Base-by-base conservation (phyloP, 2,888 invertebrate species). In the Stenurella melanura region DNA sequence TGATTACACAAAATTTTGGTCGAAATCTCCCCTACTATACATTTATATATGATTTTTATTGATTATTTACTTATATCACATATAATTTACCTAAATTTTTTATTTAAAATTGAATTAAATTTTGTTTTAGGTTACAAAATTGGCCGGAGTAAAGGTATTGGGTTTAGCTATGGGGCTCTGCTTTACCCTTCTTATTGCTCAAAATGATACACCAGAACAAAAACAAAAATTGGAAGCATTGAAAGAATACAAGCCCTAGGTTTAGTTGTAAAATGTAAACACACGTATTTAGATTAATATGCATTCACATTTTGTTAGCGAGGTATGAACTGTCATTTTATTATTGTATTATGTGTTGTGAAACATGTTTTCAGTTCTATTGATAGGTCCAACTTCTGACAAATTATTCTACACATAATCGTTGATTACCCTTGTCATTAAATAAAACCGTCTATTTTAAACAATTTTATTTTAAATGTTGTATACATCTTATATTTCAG, bases 151-250 rank as follows among this genome's bases (percentile, higher is more conserved):
- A 77, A 94, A 95, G 89, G 93, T 96, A 80, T 92, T 94, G 61
- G 93, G 94, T 80, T 93, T 97, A 57, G 90, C 95, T 1, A 96
- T 97, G 93, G 98, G 98, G 3, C 93, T 93, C 86, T 96, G 96
- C 4, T 97, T 97, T 90, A 95, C 96, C 1, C 90, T 97, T 83
- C 89, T 97, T 85, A 91, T 95, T 68, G 93, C 92, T 17, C 89
- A 92, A 21, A 92, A 93, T 81, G 92, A 93, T 64, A 91, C 93
- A 0, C 93, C 93, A 17, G 93, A 93, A 82, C 94, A 94, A 78
- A 91, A 91, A 82, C 90, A 91, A 67, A 92, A 91, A 83, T 88
- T 95, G 74, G 91, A 91, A 67, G 91, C 92, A 79, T 90, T 94
- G 78, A 92, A 93, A 57, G 90, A 90, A 78, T 93, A 86, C 78